A percentile compares a stretch with the other conserved stretches of the same genome.
Conservation (phyloP, 2,797 vertebrate genomes). For the Platalea minor region DNA sequence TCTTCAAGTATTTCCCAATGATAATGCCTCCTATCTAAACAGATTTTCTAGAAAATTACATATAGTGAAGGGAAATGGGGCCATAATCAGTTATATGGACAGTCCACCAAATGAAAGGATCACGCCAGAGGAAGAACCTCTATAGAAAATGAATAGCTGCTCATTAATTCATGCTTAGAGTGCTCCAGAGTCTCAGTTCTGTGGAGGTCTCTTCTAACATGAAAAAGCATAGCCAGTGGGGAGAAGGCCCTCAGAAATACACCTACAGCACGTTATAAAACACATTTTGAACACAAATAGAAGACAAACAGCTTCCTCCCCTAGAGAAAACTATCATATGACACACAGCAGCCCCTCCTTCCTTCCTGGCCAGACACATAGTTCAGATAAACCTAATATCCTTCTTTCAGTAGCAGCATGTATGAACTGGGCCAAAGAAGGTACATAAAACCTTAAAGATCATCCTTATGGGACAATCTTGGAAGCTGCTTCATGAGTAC, state of each 20-base stretch:
- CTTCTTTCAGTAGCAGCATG: not conserved
- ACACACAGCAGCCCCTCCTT: not conserved
- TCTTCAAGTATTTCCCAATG: not conserved
- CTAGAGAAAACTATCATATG: accelerated
- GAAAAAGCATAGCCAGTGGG: not conserved
- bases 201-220: not conserved
- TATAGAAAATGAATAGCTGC: not conserved
- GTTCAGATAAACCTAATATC: not conserved
- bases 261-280: not conserved
- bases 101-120: not conserved
- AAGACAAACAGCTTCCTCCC: not conserved
- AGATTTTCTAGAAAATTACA: not conserved
- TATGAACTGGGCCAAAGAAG: not conserved
- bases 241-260: not conserved
- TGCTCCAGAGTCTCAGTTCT: not conserved
- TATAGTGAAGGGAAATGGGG: not conserved
- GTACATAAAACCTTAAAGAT: not conserved
- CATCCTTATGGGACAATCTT: no score
- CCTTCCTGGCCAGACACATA: not conserved
- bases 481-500: not conserved
- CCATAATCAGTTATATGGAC: not conserved
- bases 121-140: not conserved
- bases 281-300: not conserved
- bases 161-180: not conserved
- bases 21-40: not conserved